Evolutionary conservation across 1,140 invertebrate genomes (phyloP), one percentile per base, ranked within the genome.

Genomic region (Probaryconus sp.): DNA sequence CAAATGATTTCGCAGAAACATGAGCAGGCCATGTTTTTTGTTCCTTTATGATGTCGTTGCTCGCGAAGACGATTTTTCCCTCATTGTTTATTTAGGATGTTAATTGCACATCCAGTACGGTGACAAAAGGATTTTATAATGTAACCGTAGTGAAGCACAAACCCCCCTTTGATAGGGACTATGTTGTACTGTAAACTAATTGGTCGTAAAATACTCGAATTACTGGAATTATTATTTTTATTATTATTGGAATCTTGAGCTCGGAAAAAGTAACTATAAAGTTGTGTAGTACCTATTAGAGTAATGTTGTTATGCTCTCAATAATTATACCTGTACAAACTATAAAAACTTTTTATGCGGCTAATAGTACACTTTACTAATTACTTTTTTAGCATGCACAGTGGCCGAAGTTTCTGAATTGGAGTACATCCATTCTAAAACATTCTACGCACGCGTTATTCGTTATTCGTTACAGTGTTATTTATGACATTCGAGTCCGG

Each of bases 221-320:
- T 70, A 76, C 65, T 67, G 28, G 53, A 30, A 76, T 65, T 76
- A 76, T 76, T 55, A 68, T 76, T 75, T 45, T 69, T 65, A 75
- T 75, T 68, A 69, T 69, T 76, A 76, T 76, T 70, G 60, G 65
- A 76, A 76, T 70, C 60, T 65, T 20, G 30, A 17, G 26, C 65
- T 61, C 55, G 13, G 47, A 70, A 76, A 68, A 70, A 70, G 60
- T 65, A 61, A 70, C 72, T 65, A 76, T 76, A 76, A 70, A 76
- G 33, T 69, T 56, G 60, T 48, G 55, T 70, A 65, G 60, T 65
- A 42, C 60, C 72, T 63, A 76, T 76, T 70, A 76, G 64, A 70
- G 72, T 67, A 76, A 76, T 70, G 73, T 67, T 67, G 73, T 76
- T 76, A 76, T 61, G 61, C 61, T 70, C 40, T 40, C 42, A 61